Evolutionary conservation across 2,888 invertebrate genomes (phyloP).

Genomic region (Heliconius erato): DNA sequence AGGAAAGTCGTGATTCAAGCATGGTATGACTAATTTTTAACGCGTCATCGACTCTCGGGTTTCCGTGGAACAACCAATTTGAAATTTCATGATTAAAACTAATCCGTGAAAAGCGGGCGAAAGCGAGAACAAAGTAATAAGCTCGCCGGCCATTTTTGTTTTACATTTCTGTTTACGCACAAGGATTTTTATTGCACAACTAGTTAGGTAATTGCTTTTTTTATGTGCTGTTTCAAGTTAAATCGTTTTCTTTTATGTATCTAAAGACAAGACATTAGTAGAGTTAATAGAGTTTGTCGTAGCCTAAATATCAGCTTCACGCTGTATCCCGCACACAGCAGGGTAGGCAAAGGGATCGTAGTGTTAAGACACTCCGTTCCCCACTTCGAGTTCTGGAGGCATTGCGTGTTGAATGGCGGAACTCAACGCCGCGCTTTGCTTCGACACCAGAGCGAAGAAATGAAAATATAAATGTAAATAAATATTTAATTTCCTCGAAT

Average conservation of each 20-base stretch:
- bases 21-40: slow-evolving; percentile 57
- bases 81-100: slow-evolving; percentile 58
- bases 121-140: slow-evolving; percentile 55
- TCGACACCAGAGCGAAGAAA: too few relatives aligned
- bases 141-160: slow-evolving; percentile 8
- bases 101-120: slow-evolving; percentile 57
- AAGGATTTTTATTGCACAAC: slow-evolving; percentile 6
- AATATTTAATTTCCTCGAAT: too few relatives aligned
- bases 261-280: not conserved
- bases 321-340: too few relatives aligned
- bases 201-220: not conserved
- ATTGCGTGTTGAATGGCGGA: too few relatives aligned
- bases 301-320: not conserved
- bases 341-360: too few relatives aligned
- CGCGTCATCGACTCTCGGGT: slow-evolving; percentile 55
- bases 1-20: slow-evolving; percentile 55
- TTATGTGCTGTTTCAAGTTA: not conserved
- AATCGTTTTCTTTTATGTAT: not conserved
- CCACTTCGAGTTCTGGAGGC: too few relatives aligned
- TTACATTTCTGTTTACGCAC: slow-evolving; percentile 10
- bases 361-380: too few relatives aligned
- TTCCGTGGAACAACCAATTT: slow-evolving; percentile 60
- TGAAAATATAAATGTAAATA: too few relatives aligned
- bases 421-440: too few relatives aligned
- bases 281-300: not conserved